These are phyloP conservation scores for Cotesia chilonis DNA, from an alignment of 1,140 invertebrate species.

Conservation along the genomic window DNA sequence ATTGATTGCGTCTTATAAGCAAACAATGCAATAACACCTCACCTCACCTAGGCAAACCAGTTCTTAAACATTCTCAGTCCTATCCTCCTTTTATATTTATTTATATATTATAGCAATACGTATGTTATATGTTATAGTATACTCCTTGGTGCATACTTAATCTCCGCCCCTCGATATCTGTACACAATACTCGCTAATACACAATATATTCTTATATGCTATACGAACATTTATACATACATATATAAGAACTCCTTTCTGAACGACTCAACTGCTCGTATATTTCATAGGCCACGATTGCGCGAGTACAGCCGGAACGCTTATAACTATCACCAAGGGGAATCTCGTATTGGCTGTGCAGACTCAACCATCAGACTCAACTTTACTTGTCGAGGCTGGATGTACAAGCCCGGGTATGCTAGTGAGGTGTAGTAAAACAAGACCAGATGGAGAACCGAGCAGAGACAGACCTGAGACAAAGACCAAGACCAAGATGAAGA, in stretches of 20 bases:
- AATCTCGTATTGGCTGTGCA: neutral
- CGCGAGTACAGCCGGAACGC: neutral
- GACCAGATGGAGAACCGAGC: neutral
- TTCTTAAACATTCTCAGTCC: neutral
- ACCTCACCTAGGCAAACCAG: conserved; percentile 31
- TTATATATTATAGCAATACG: neutral
- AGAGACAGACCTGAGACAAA: neutral
- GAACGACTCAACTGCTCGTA: neutral
- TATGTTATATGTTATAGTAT: too few relatives aligned
- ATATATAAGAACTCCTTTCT: too few relatives aligned
- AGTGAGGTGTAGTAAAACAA: conserved; percentile 1
- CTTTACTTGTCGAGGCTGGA: too few relatives aligned
- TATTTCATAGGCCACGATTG: conserved; percentile 19
- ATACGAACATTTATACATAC: too few relatives aligned
- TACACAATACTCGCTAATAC: too few relatives aligned
- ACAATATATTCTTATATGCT: too few relatives aligned
- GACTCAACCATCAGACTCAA: too few relatives aligned
- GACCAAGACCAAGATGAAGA: neutral
- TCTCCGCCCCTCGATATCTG: neutral
- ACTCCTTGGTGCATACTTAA: neutral
- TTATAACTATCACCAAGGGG: conserved; percentile 9
- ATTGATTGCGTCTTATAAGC: conserved; percentile 17
- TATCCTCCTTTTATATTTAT: neutral
- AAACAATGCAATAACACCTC: conserved; percentile 24
- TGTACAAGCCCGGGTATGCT: neutral